Base-by-base conservation (phyloP, 2,113 vertebrate genomes). In the Dasyprocta punctata region DNA sequence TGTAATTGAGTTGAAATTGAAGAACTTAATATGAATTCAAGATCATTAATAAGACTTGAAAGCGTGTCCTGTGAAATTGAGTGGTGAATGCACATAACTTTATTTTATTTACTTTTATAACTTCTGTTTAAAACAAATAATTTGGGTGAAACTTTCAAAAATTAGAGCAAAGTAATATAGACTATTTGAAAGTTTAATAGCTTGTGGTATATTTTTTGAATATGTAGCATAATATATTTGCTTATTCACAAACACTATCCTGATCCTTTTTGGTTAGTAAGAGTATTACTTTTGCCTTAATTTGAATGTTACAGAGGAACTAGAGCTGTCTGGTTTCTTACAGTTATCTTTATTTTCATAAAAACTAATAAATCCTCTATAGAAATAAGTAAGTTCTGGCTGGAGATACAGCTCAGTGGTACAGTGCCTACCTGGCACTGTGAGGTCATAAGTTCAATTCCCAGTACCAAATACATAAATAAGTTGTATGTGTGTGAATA, bases 51-150 rank as follows among this genome's bases (percentile, higher is more conserved):
- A 67, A 91, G 87, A 92, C n/a, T 52, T 75, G 56, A 73, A 91
- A 38, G 7, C 44, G 56, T 94, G 54, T 63, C 52, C 83, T 80
- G 67, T 91, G 54, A 85, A 80, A 89, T 56, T 92, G 11, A 56
- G 8, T 84, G 54, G 28, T 91, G 54, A 92, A 85, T 92, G 26
- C 38, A 73, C 92, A 0, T 56, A 61, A 77, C 82, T 90, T 91
- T 88, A 85, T 80, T 65, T 90, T 52, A 16, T 36, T 67, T 67
- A 19, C 33, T 65, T 65, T 33, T 65, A 0, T 54, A 60, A 67
- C 86, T 89, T 86, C 83, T 90, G 81, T 65, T 87, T 54, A 90
- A 95, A 47, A n/a, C 11, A 56, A 61, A 58, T 67, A 77, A 77
- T 47, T 93, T 93, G 75, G 83, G 41, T 78, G 69, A 91, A 87